These are phyloP conservation scores for Melanostoma mellinum DNA, from an alignment of 2,888 invertebrate genomes.

Conservation along the genomic window DNA sequence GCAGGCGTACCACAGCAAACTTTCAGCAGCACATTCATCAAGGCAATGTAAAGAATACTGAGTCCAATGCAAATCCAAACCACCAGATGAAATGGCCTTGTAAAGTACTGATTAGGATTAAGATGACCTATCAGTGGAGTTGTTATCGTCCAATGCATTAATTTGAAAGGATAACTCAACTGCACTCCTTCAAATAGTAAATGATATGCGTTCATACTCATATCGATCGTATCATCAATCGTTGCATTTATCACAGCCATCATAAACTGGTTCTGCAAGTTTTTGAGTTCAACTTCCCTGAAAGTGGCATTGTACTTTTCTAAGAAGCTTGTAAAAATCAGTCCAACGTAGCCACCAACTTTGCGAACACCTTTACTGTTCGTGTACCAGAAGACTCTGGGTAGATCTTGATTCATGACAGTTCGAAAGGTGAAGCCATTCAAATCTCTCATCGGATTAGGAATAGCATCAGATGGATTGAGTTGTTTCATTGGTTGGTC, in stretches of 20 bases:
- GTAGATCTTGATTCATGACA: slow-evolving; percentile 4
- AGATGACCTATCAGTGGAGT: slow-evolving; percentile 1
- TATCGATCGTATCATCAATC: not conserved
- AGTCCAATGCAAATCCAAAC: slow-evolving; percentile 17
- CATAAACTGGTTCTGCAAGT: slow-evolving; percentile 16
- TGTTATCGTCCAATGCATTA: slow-evolving; percentile 1
- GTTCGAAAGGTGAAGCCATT: slow-evolving; percentile 14
- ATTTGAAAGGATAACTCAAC: slow-evolving; percentile 13
- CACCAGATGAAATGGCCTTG: not conserved
- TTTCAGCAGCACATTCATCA: not conserved
- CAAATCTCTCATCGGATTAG: slow-evolving; percentile 1
- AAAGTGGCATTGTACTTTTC: slow-evolving; percentile 10
- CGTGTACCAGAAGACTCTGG: slow-evolving; percentile 8
- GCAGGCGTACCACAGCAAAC: not conserved
- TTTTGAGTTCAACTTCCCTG: not conserved
- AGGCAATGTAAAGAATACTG: not conserved
- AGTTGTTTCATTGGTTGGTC: not conserved
- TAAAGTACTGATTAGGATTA: slow-evolving; percentile 21
- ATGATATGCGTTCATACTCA: slow-evolving; percentile 9
- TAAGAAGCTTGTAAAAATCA: not conserved
- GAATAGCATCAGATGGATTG: not conserved
- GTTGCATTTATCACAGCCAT: slow-evolving; percentile 20
- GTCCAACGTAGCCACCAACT: slow-evolving; percentile 9
- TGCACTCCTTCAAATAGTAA: not conserved
- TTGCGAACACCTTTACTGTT: not conserved